A percentile compares a stretch with the other conserved stretches of the same genome.
These are phyloP conservation scores for Dasyornis broadbenti DNA, from an alignment of 2,113 vertebrate genomes.

Conservation along the genomic window DNA sequence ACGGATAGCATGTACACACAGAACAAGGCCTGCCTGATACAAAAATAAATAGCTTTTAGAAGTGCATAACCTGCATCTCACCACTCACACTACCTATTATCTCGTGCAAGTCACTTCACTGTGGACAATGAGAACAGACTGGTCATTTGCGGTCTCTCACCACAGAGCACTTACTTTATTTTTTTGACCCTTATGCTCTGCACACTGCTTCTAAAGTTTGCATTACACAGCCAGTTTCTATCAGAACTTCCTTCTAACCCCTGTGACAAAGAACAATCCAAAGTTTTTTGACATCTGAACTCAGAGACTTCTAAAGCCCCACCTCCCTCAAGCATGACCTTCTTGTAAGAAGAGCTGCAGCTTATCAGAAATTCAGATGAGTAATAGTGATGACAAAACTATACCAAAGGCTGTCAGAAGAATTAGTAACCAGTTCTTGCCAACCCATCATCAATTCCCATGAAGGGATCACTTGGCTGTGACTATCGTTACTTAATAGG, in stretches of 20 bases:
- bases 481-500: background rate
- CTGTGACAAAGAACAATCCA: background rate
- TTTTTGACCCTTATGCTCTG: background rate
- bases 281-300: background rate
- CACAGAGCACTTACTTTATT: background rate
- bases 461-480: background rate
- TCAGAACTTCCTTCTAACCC: background rate
- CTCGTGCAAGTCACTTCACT: background rate
- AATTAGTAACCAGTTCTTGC: background rate
- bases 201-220: background rate
- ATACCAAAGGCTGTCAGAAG: background rate
- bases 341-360: background rate
- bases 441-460: background rate
- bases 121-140: background rate
- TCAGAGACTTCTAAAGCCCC: background rate
- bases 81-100: background rate
- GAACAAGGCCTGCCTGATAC: background rate
- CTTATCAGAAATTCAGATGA: conserved; percentile 28
- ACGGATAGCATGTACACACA: background rate
- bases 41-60: background rate
- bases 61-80: background rate
- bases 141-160: background rate
- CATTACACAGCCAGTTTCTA: background rate
- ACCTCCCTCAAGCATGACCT: background rate
- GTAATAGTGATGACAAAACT: background rate